Evolutionary conservation across 1,140 invertebrate species (phyloP).

Genomic region (Ganaspis sp.): DNA sequence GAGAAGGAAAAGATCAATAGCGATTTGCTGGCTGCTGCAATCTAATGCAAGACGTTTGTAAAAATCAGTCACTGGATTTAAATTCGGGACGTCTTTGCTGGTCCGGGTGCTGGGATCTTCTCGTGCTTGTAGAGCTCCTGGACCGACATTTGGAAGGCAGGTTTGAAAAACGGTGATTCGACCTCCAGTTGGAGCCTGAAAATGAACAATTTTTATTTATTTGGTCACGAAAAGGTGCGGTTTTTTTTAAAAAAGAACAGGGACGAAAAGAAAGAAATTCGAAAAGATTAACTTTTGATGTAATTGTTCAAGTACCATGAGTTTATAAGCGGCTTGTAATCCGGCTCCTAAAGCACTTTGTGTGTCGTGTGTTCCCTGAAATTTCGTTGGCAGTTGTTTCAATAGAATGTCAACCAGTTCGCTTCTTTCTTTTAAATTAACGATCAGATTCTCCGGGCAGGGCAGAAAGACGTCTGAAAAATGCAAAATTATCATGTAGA

Average conservation of each 20-base stretch:
- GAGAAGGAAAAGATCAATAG: constrained; percentile 96
- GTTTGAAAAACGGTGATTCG: constrained; percentile 96
- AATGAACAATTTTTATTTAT: constrained; percentile 54
- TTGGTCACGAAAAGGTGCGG: too few species aligned
- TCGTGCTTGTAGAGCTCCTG: constrained; percentile 87
- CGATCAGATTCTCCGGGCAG: constrained; percentile 93
- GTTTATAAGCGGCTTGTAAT: constrained; percentile 92
- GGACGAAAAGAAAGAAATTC: constrained; percentile 37
- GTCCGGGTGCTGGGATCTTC: constrained; percentile 92
- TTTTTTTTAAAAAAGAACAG: too few species aligned
- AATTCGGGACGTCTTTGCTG: constrained; percentile 86
- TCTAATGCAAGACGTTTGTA: constrained; percentile 98
- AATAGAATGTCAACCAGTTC: constrained; percentile 89
- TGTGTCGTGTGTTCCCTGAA: constrained; percentile 84
- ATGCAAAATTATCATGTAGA: constrained; percentile 34
- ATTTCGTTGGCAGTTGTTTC: constrained; percentile 87
- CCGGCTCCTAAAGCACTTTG: constrained; percentile 94
- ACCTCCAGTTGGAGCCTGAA: constrained; percentile 92
- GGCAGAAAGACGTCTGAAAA: constrained; percentile 88
- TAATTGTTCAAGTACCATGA: constrained; percentile 82
- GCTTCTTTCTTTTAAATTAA: constrained; percentile 91
- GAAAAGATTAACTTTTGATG: too few species aligned
- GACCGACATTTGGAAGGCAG: constrained; percentile 92
- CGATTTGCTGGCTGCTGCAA: constrained; percentile 96
- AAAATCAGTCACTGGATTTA: constrained; percentile 98